A percentile compares a stretch with the other conserved stretches of the same genome.
Conservation (phyloP, 1,140 invertebrate species). For the Paraescarpia echinospica region DNA sequence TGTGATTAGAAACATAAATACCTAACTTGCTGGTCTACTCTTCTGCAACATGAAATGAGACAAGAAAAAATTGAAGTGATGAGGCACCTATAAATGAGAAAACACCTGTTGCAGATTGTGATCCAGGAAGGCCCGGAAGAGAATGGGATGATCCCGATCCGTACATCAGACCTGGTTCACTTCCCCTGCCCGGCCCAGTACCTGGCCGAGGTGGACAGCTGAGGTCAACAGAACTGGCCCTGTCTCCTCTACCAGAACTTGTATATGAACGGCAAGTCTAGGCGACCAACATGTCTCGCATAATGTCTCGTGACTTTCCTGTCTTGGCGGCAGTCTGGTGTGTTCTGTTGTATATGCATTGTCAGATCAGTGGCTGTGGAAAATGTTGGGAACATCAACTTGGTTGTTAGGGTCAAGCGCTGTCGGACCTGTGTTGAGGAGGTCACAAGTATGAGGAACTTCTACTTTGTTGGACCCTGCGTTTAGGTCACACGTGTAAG, state of each 20-base stretch:
- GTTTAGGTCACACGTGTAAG: background rate
- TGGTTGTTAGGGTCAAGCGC: background rate
- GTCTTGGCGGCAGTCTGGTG: background rate
- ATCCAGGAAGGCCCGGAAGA: slow-evolving; percentile 82
- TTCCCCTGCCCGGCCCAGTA: slow-evolving; percentile 69
- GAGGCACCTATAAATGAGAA: too few species aligned
- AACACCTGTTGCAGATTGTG: slow-evolving; percentile 61
- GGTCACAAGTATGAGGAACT: background rate
- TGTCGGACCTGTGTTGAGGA: background rate
- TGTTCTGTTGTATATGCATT: background rate
- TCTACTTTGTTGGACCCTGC: too few species aligned
- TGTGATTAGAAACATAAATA: too few species aligned
- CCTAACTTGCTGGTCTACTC: too few species aligned
- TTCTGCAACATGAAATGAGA: too few species aligned
- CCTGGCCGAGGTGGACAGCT: slow-evolving; percentile 56
- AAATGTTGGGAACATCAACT: too few species aligned
- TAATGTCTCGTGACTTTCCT: background rate
- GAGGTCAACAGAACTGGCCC: background rate
- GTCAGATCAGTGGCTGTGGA: too few species aligned
- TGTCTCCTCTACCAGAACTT: too few species aligned
- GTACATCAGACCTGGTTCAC: slow-evolving; percentile 83
- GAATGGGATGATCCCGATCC: slow-evolving; percentile 88
- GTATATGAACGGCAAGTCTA: too few species aligned
- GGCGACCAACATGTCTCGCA: background rate
- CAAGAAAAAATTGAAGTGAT: too few species aligned